Evolutionary conservation across 2,888 invertebrate genomes (phyloP).

Genomic region (Heliconius ethilla): DNA sequence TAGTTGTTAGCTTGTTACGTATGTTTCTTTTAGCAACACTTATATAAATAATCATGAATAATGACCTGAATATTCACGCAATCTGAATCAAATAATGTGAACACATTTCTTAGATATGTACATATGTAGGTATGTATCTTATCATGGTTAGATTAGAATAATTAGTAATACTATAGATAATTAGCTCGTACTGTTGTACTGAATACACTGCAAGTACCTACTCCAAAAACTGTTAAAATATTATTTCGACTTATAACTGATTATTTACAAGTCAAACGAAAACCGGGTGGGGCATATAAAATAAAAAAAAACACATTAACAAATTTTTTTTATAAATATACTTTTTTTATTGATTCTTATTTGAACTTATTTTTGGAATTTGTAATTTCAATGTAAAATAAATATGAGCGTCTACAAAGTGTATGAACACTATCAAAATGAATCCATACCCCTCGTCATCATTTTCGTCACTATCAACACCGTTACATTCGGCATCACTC

Average conservation of each 20-base stretch:
- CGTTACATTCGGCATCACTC: constrained; percentile 75
- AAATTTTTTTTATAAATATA: too few species aligned
- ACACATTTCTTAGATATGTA: constrained; percentile 5
- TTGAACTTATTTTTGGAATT: constrained; percentile 25
- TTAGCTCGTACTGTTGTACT: constrained; percentile 19
- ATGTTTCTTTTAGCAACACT: not conserved
- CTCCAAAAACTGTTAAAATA: constrained; percentile 21
- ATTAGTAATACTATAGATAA: constrained; percentile 15
- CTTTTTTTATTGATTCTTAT: not conserved
- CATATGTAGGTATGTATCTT: not conserved
- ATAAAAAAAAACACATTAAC: not conserved
- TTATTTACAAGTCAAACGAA: not conserved
- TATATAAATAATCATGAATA: constrained; percentile 21
- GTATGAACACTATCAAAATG: constrained; percentile 23
- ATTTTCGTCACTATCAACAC: constrained; percentile 63
- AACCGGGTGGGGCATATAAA: not conserved
- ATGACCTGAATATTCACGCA: constrained; percentile 37
- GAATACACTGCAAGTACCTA: not conserved
- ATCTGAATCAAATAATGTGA: constrained; percentile 27
- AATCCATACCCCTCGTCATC: constrained; percentile 67
- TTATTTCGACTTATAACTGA: not conserved
- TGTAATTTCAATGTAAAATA: not conserved
- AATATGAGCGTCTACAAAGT: constrained; percentile 27
- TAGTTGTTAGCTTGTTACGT: constrained; percentile 9
- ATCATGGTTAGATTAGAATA: constrained; percentile 14